These are phyloP conservation scores for Aradophagus sp. DNA, from an alignment of 1,140 invertebrate genomes.

Conservation along the genomic window DNA sequence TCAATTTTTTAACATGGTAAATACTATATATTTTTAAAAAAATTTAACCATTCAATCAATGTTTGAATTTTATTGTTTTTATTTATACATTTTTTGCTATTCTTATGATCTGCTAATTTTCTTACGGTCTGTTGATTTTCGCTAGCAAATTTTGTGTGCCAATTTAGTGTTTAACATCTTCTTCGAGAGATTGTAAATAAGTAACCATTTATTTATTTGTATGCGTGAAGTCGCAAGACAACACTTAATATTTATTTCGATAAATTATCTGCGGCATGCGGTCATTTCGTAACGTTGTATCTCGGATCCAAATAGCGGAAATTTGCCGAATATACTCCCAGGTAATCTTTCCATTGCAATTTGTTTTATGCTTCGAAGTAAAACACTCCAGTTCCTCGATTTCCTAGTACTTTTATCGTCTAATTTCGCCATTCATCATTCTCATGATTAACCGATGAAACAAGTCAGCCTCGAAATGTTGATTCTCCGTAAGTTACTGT, in stretches of 20 bases:
- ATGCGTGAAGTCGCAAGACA: slow-evolving; percentile 15
- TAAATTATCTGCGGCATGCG: background rate
- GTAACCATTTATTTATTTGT: slow-evolving; percentile 61
- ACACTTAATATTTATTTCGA: background rate
- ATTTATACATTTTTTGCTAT: too few species aligned
- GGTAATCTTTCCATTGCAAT: too few species aligned
- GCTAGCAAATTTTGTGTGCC: too few species aligned
- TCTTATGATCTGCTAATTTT: too few species aligned
- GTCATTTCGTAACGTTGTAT: too few species aligned
- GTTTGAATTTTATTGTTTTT: too few species aligned
- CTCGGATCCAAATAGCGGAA: slow-evolving; percentile 14
- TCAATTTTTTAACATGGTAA: too few species aligned
- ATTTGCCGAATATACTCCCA: too few species aligned
- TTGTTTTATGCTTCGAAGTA: slow-evolving; percentile 5
- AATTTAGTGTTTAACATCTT: too few species aligned
- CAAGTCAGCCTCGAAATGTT: slow-evolving; percentile 7
- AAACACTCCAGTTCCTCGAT: slow-evolving; percentile 9
- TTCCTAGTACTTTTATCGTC: slow-evolving; percentile 23
- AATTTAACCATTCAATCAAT: too few species aligned
- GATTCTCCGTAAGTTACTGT: slow-evolving; percentile 9
- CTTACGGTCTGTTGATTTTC: too few species aligned
- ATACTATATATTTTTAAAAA: too few species aligned
- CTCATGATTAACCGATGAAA: slow-evolving; percentile 6
- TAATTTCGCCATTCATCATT: slow-evolving; percentile 36
- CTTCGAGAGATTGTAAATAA: slow-evolving; percentile 58